Percentiles rank a stretch among this genome's conserved stretches.
These are phyloP conservation scores for Drosophila recens DNA, from an alignment of 2,888 invertebrate species.

Conservation along the genomic window DNA sequence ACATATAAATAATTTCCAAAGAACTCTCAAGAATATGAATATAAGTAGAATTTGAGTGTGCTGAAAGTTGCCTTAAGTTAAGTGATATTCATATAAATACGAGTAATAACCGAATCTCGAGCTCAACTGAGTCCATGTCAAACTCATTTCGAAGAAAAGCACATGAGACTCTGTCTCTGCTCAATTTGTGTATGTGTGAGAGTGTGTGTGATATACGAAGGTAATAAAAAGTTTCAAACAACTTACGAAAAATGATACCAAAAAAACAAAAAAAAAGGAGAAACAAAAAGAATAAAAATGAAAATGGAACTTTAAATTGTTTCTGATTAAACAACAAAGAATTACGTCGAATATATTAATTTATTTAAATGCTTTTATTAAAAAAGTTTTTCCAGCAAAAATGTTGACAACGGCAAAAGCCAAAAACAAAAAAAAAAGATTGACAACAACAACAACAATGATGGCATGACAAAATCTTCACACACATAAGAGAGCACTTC, in stretches of 20 bases:
- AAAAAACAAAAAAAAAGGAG: conserved; percentile 5
- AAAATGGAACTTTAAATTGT: conserved; percentile 58
- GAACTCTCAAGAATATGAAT: conserved; percentile 17
- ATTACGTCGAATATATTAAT: conserved; percentile 59
- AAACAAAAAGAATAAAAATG: conserved; percentile 28
- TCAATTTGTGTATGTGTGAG: conserved; percentile 23
- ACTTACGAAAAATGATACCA: conserved; percentile 31
- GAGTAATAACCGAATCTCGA: conserved; percentile 1
- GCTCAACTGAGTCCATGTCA: conserved; percentile 1
- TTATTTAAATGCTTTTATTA: conserved; percentile 80
- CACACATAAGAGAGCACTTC: conserved; percentile 65
- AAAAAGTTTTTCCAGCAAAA: conserved; percentile 65
- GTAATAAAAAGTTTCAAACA: conserved; percentile 73
- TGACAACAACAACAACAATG: conserved; percentile 31
- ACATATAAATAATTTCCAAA: conserved; percentile 13
- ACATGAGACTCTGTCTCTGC: not conserved
- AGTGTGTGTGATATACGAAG: conserved; percentile 57
- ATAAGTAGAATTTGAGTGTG: conserved; percentile 6
- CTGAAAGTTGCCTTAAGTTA: conserved; percentile 15
- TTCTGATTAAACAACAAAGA: conserved; percentile 62
- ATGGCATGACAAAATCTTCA: conserved; percentile 47
- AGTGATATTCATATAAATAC: conserved; percentile 6
- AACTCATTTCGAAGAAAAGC: not conserved
- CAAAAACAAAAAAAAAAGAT: conserved; percentile 12
- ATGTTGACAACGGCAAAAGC: conserved; percentile 50